Evolutionary conservation across 1,140 invertebrate genomes (phyloP), one percentile per base, ranked within the genome.

Genomic region (Drosophila melanogaster): DNA sequence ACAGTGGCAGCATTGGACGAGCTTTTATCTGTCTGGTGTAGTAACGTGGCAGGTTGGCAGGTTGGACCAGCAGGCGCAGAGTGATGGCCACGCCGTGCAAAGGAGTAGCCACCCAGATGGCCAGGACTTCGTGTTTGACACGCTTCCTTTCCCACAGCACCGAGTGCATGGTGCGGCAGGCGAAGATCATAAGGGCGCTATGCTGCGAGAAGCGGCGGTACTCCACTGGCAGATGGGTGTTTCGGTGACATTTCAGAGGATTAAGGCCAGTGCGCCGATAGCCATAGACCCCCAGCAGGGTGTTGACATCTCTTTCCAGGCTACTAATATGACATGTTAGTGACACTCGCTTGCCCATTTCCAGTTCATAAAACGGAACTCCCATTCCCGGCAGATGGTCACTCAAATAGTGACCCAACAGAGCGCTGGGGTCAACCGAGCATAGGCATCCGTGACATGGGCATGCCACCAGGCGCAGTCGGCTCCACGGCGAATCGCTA

Each of bases 201-300:
- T 84, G 80, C 46, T 79, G 72, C 2, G 80, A 85, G 26, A 38
- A 85, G 30, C 67, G 53, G 3, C 80, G 81, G 17, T 73, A 85
- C 0, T 60, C 41, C 7, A 38, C 15, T 3, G 80, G 81, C 24
- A 84, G 26, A 8, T 72, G 33, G 8, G 61, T 85, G 44, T 84
- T 84, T 1, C 80, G 40, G 0, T 55, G 24, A 33, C 81, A 85
- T 12, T 67, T 80, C 0, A 80, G 43, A 3, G 80, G 76, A 51
- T 85, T 84, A 0, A 77, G 58, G 1, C 80, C 80, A 12, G 35
- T 7, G 4, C 80, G 77, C 10, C 83, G 76, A 37, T 77, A 85
- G n/a, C 66, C 77, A 67, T 41, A 84, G 5, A 84, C 77, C 0
- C 76, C 77, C 14, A 84, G 26, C 22, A 84, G 7, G 0, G 41